A percentile compares a stretch with the other conserved stretches of the same genome.
These are phyloP conservation scores for Malacosoma neustria DNA, from an alignment of 2,888 invertebrate genomes.

Conservation along the genomic window DNA sequence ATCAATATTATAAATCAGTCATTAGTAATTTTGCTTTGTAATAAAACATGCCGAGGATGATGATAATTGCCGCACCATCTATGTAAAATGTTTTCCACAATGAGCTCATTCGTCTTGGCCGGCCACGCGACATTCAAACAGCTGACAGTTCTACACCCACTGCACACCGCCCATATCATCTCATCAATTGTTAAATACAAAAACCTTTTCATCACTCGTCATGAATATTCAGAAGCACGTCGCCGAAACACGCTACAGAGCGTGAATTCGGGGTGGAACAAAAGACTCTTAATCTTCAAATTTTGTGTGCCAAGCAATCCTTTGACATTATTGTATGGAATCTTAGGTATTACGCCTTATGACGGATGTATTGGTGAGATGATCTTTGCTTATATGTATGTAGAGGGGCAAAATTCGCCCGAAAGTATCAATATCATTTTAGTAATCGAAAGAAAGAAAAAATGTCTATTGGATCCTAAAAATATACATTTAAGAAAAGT, in stretches of 20 bases:
- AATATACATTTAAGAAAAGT: too few species aligned
- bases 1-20: too few species aligned
- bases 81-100: constrained; percentile 25
- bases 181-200: constrained; percentile 13
- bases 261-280: neutral
- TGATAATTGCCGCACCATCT: too few species aligned
- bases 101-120: constrained; percentile 29
- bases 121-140: constrained; percentile 9
- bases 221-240: constrained; percentile 18
- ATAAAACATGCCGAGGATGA: too few species aligned
- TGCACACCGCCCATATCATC: neutral
- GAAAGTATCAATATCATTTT: too few species aligned
- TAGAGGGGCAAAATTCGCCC: too few species aligned
- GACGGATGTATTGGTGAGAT: too few species aligned
- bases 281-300: neutral
- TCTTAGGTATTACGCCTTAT: too few species aligned
- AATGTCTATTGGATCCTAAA: too few species aligned
- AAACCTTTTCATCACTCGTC: constrained; percentile 11
- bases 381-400: too few species aligned
- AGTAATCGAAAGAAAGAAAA: too few species aligned
- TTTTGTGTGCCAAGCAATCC: neutral
- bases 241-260: neutral
- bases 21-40: too few species aligned
- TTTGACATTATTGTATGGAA: neutral
- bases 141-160: constrained; percentile 1